Conservation (phyloP, 1,140 invertebrate species). For the Drosophila busckii region DNA sequence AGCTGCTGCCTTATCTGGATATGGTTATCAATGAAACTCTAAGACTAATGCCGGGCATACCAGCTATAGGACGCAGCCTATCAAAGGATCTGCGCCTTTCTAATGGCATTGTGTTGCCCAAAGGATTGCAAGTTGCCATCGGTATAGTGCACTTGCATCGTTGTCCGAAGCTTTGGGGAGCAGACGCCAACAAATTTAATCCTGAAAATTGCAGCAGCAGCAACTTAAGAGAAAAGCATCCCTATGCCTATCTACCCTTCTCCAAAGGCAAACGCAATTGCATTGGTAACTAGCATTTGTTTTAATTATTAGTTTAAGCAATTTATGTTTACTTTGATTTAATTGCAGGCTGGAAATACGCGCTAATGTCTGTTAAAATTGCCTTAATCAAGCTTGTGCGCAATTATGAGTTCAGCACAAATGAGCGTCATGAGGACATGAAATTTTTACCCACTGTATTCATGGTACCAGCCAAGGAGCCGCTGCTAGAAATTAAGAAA, state of each 20-base stretch:
- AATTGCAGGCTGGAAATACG: slow-evolving; percentile 58
- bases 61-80: slow-evolving; percentile 25
- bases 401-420: slow-evolving; percentile 50
- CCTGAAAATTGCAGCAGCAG: slow-evolving; percentile 66
- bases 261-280: slow-evolving; percentile 67
- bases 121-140: slow-evolving; percentile 47
- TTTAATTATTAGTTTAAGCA: not conserved
- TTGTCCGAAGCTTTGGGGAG: slow-evolving; percentile 59
- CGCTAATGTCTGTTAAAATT: slow-evolving; percentile 32
- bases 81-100: slow-evolving; percentile 33
- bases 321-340: not conserved
- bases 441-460: too few species aligned
- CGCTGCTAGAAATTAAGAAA: too few species aligned
- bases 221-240: slow-evolving; percentile 50
- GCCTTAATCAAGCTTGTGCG: slow-evolving; percentile 47
- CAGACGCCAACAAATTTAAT: slow-evolving; percentile 59
- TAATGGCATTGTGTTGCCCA: slow-evolving; percentile 47
- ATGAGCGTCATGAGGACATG: slow-evolving; percentile 44
- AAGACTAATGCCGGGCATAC: slow-evolving; percentile 72
- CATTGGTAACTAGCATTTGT: slow-evolving; percentile 40
- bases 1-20: slow-evolving; percentile 83
- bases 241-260: slow-evolving; percentile 71
- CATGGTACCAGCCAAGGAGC: too few species aligned
- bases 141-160: slow-evolving; percentile 60
- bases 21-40: slow-evolving; percentile 83